Conservation (phyloP, 2,113 vertebrate genomes). For the Calyptommatus sinebrachiatus region DNA sequence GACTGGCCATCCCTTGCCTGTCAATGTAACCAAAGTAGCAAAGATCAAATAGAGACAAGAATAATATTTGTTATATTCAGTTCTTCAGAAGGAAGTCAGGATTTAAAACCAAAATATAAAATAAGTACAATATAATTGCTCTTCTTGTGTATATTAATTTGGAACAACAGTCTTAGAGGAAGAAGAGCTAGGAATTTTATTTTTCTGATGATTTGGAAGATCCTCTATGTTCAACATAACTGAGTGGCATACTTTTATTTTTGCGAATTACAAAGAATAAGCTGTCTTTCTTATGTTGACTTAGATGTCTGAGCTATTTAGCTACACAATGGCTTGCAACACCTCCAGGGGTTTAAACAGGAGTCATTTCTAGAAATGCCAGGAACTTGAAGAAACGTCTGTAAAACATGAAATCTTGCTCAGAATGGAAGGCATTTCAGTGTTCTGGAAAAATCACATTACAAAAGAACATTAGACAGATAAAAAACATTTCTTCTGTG, state of each 20-base stretch:
- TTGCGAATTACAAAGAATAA: not conserved
- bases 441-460: too few species aligned
- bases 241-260: not conserved
- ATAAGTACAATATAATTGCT: not conserved
- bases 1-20: too few species aligned
- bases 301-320: not conserved
- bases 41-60: too few species aligned
- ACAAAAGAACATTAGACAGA: too few species aligned
- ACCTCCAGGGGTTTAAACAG: not conserved
- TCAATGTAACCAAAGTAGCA: too few species aligned
- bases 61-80: too few species aligned
- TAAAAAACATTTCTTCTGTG: too few species aligned
- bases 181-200: not conserved
- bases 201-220: not conserved
- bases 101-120: too few species aligned
- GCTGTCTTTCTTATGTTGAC: not conserved
- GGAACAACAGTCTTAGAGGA: not conserved
- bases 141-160: not conserved
- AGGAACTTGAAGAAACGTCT: not conserved
- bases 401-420: too few species aligned
- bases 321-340: not conserved
- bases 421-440: too few species aligned
- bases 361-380: not conserved
- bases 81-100: too few species aligned
- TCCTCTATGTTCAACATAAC: not conserved